Conservation (phyloP, 2,797 vertebrate genomes). For the Acanthurus lineatus region DNA sequence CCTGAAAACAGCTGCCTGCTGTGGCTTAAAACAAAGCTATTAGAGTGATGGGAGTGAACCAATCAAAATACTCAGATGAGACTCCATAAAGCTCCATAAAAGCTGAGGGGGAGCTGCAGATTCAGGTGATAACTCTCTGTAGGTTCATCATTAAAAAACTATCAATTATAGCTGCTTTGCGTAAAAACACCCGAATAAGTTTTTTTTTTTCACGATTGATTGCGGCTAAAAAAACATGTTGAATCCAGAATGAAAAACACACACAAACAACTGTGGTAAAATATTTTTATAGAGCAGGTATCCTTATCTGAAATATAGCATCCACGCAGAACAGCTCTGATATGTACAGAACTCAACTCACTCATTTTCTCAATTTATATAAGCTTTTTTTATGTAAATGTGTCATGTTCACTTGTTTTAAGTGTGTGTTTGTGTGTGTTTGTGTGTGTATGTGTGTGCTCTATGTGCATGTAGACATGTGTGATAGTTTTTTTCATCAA, state of each 20-base stretch:
- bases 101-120: constrained; percentile 15
- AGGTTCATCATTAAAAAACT: background rate
- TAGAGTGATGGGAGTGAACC: constrained; percentile 3
- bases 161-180: background rate
- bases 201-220: background rate
- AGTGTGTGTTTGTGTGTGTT: constrained; percentile 15
- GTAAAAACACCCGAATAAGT: background rate
- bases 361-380: constrained; percentile 62
- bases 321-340: constrained; percentile 83
- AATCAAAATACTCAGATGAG: constrained; percentile 7
- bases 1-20: constrained; percentile 11
- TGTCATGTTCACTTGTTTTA: constrained; percentile 36
- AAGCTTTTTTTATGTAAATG: constrained; percentile 64
- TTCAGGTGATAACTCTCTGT: constrained; percentile 3
- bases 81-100: background rate
- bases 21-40: constrained; percentile 1
- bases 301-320: constrained; percentile 87
- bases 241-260: constrained; percentile 59
- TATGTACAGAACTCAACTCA: constrained; percentile 74
- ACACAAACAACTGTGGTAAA: constrained; percentile 83
- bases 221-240: background rate
- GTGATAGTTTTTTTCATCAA: constrained; percentile 60
- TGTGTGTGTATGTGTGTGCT: constrained; percentile 10
- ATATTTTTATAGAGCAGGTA: constrained; percentile 88
- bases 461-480: constrained; percentile 58